Conservation (phyloP, 2,113 vertebrate species). For the Stigmatopora nigra region DNA sequence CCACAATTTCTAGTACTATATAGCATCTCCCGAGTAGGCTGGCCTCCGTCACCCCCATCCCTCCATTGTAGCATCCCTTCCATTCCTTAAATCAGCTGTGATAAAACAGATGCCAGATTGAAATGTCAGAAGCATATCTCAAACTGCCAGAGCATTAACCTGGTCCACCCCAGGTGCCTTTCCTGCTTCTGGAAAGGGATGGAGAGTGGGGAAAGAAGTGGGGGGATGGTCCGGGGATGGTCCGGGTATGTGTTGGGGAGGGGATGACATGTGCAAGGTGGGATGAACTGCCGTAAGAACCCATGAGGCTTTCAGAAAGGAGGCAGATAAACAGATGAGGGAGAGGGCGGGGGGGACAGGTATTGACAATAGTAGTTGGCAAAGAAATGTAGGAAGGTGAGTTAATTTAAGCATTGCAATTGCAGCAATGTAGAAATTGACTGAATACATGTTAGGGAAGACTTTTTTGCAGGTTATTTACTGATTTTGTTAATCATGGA, state of each 20-base stretch:
- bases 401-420: too few relatives aligned
- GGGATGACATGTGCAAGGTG: constrained; percentile 10
- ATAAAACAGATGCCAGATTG: constrained; percentile 72
- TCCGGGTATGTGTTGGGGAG: too few relatives aligned
- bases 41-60: constrained; percentile 16
- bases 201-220: constrained; percentile 6
- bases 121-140: constrained; percentile 77
- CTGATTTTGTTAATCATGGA: too few relatives aligned
- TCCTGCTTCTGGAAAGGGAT: constrained; percentile 22
- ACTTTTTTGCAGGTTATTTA: too few relatives aligned
- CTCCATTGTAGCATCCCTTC: constrained; percentile 23
- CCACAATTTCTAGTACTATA: constrained; percentile 24
- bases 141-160: constrained; percentile 77
- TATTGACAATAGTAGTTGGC: constrained; percentile 4
- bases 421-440: too few relatives aligned
- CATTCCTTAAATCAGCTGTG: constrained; percentile 65
- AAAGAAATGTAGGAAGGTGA: constrained; percentile 4
- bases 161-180: constrained; percentile 59
- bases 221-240: background rate
- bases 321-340: constrained; percentile 34
- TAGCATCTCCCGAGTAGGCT: constrained; percentile 29
- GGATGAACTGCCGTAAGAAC: constrained; percentile 51
- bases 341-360: too few relatives aligned
- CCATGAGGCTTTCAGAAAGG: constrained; percentile 40
- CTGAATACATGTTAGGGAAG: too few relatives aligned